These are phyloP conservation scores for Apogon talboti DNA, from an alignment of 2,797 vertebrate genomes.

Conservation along the genomic window DNA sequence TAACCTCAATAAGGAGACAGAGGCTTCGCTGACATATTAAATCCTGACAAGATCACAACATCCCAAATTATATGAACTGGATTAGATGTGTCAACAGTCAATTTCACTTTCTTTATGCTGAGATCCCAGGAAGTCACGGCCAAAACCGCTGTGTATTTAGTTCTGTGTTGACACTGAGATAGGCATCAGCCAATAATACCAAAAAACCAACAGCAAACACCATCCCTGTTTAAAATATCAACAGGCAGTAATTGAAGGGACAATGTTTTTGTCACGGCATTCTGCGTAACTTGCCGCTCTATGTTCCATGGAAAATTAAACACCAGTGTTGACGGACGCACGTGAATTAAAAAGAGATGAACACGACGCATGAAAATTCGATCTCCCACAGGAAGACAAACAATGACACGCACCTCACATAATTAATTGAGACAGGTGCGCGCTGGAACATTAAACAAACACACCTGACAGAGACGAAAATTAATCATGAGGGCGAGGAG, in stretches of 20 bases:
- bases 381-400: slow-evolving; percentile 2
- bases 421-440: slow-evolving; percentile 17
- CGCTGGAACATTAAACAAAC: slow-evolving; percentile 12
- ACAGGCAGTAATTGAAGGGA: slow-evolving; percentile 23
- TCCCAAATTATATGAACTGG: slow-evolving; percentile 27
- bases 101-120: slow-evolving; percentile 23
- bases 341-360: slow-evolving; percentile 37
- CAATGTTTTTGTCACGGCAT: slow-evolving; percentile 20
- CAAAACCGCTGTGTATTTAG: not conserved
- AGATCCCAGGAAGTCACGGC: slow-evolving; percentile 1
- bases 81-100: slow-evolving; percentile 49
- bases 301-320: slow-evolving; percentile 35
- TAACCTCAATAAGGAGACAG: slow-evolving; percentile 16
- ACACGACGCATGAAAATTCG: slow-evolving; percentile 11
- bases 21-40: slow-evolving; percentile 22
- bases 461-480: slow-evolving; percentile 8
- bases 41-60: slow-evolving; percentile 22
- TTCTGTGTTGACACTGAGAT: slow-evolving; percentile 39
- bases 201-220: slow-evolving; percentile 31
- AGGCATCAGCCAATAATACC: slow-evolving; percentile 3
- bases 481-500: too few relatives aligned
- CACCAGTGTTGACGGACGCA: not conserved
- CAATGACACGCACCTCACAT: slow-evolving; percentile 5
- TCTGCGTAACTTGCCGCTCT: not conserved
- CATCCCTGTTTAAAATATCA: slow-evolving; percentile 37